Evolutionary conservation across 2,113 vertebrate genomes (phyloP).

Genomic region (Chunga burmeisteri): DNA sequence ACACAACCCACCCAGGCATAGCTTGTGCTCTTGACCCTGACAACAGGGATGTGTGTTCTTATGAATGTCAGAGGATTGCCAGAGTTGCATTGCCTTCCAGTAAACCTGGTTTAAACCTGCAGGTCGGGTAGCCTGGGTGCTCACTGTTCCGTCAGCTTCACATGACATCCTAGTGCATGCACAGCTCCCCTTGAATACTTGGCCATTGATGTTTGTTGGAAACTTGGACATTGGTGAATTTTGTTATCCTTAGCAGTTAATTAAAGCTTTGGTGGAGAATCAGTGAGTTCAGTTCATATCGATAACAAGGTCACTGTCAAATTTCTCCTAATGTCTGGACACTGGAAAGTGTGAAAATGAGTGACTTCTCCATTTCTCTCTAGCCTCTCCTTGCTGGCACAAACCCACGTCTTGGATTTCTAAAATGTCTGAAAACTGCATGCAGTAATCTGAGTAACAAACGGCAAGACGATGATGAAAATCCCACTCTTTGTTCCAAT

Average conservation of each 20-base stretch:
- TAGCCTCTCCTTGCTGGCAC: neutral
- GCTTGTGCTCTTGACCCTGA: neutral
- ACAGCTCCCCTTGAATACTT: neutral
- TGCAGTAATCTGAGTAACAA: neutral
- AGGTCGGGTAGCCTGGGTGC: rapidly evolving
- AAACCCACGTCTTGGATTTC: neutral
- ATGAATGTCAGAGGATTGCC: neutral
- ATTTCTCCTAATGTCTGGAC: neutral
- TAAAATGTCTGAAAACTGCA: neutral
- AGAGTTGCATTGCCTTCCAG: neutral
- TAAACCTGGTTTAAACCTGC: neutral
- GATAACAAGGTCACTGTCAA: neutral
- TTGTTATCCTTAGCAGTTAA: neutral
- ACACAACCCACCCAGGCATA: neutral
- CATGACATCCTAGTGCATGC: neutral
- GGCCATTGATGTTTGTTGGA: neutral
- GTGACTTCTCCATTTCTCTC: neutral
- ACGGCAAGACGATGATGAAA: neutral
- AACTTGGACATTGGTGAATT: neutral
- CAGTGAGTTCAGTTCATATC: neutral
- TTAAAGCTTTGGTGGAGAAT: neutral
- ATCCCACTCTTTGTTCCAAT: neutral
- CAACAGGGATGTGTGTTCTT: neutral
- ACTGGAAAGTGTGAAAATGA: neutral
- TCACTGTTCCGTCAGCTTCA: neutral